Base-by-base conservation (phyloP, 2,888 invertebrate genomes). In the Theodoxus fluviatilis region DNA sequence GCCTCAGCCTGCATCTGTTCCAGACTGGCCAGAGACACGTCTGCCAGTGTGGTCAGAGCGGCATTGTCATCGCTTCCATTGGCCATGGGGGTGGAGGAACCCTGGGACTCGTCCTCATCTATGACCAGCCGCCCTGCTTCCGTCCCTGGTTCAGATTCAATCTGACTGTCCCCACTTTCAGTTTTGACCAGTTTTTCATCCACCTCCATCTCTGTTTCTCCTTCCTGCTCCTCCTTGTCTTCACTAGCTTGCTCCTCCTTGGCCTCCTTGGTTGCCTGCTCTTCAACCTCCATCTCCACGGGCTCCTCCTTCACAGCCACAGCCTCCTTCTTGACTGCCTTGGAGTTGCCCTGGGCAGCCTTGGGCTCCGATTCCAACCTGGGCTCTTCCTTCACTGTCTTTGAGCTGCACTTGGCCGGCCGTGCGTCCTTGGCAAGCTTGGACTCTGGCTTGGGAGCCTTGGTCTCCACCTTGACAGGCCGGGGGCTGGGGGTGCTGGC, bases 21-120 rank as follows among this genome's bases (percentile, higher is more conserved):
- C 72, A 73, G 52, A 12, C 70, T 68, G 18, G 80, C 79, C 63
- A 81, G 79, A 37, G 65, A 67, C 76, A 76, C 80, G 49, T 79
- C 79, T 6, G 82, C 82, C 28, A 82, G 76, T 33, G 82, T 82
- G 12, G 79, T 78, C 15, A 82, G 77, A n/a, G n/a, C n/a, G n/a
- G n/a, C n/a, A n/a, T n/a, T n/a, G n/a, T n/a, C n/a, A n/a, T n/a
- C n/a, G n/a, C n/a, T n/a, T n/a, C n/a, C n/a, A n/a, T n/a, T n/a
- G n/a, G n/a, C n/a, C n/a, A n/a, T n/a, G n/a, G n/a, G n/a, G n/a
- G n/a, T n/a, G n/a, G n/a, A n/a, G n/a, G n/a, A n/a, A n/a, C n/a
- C n/a, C n/a, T n/a, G n/a, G n/a, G n/a, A n/a, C n/a, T n/a, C n/a
- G 31, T 38, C 15, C 38, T 73, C 73, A 47, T 73, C 72, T 38